These are phyloP conservation scores for Neopipo cinnamomea DNA, from an alignment of 2,113 vertebrate species.

Conservation along the genomic window DNA sequence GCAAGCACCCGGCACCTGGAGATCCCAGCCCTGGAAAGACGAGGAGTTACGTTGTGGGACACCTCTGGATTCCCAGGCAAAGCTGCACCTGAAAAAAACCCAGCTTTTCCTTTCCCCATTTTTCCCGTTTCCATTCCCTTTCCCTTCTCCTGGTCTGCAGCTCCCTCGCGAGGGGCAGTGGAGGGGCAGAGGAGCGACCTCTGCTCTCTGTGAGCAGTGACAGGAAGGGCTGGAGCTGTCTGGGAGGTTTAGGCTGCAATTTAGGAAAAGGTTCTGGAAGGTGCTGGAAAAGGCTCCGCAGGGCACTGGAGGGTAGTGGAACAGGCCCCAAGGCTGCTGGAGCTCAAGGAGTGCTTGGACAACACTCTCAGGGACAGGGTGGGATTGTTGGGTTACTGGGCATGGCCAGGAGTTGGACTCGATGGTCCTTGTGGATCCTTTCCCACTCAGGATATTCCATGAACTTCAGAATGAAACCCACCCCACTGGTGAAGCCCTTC, in stretches of 20 bases:
- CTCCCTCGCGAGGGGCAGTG: not conserved
- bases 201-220: not conserved
- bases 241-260: rapidly evolving
- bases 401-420: rapidly evolving
- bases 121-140: not conserved
- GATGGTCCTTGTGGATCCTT: not conserved
- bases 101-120: not conserved
- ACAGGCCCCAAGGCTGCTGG: not conserved
- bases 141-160: not conserved
- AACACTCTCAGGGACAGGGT: rapidly evolving
- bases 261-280: not conserved
- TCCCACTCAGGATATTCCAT: not conserved
- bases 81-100: rapidly evolving
- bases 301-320: not conserved
- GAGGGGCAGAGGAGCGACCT: too few species aligned
- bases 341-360: not conserved
- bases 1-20: not conserved
- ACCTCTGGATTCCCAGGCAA: not conserved
- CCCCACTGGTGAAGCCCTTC: not conserved
- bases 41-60: not conserved
- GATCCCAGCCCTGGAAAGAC: not conserved
- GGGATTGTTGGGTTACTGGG: not conserved
- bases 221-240: rapidly evolving
- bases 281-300: not conserved
- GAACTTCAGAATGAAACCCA: not conserved